Conservation (phyloP, 2,113 vertebrate genomes). For the Symphodus melops region DNA sequence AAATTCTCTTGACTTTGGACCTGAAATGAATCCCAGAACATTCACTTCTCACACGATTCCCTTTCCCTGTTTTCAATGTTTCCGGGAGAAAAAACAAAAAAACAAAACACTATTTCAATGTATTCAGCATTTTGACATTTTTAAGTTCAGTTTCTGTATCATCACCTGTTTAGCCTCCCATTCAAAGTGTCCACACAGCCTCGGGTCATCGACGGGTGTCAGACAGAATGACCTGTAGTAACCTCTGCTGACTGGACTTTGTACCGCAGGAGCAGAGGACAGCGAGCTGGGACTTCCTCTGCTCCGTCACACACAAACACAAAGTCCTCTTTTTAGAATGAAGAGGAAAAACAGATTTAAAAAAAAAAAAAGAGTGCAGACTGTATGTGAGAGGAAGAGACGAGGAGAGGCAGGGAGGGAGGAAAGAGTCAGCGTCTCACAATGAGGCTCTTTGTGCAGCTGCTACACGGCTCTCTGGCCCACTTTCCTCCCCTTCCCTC, state of each 20-base stretch:
- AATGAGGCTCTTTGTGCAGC: constrained; percentile 81
- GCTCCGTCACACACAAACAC: constrained; percentile 28
- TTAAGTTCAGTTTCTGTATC: neutral
- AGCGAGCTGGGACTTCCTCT: constrained; percentile 48
- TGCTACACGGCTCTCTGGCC: constrained; percentile 55
- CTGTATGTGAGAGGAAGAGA: constrained; percentile 51
- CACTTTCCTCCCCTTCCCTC: constrained; percentile 49
- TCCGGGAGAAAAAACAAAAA: no score
- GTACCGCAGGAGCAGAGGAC: constrained; percentile 41
- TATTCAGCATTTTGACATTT: neutral
- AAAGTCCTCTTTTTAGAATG: constrained; percentile 42
- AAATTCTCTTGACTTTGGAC: no score
- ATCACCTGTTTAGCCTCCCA: neutral
- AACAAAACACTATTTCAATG: no score
- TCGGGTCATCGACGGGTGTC: neutral
- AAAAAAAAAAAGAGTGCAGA: constrained; percentile 32
- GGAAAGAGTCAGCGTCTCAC: constrained; percentile 64
- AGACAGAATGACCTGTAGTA: constrained; percentile 56
- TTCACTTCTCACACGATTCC: no score
- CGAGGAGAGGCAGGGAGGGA: constrained; percentile 42
- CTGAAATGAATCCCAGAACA: no score
- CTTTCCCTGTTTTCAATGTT: no score
- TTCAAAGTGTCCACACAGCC: neutral
- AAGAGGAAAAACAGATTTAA: constrained; percentile 34
- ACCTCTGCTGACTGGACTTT: constrained; percentile 37